Conservation (phyloP, 2,888 invertebrate species). For the Limenitis camilla region DNA sequence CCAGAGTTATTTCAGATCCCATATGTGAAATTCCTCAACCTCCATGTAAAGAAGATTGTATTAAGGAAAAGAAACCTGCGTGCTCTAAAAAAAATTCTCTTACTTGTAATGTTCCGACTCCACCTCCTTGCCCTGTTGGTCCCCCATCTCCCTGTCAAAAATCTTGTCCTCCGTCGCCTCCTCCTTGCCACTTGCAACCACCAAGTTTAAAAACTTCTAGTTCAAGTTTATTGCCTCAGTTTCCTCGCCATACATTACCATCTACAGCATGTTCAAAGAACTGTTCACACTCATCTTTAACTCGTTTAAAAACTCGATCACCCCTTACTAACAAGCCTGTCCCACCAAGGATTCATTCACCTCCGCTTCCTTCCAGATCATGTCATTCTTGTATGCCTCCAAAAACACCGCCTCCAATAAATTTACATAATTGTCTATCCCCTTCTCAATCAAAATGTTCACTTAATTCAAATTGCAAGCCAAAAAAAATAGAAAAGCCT, state of each 20-base stretch:
- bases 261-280: not conserved
- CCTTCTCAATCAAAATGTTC: too few relatives aligned
- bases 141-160: constrained; percentile 12
- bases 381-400: constrained; percentile 3
- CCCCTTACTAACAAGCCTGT: not conserved
- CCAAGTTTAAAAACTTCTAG: not conserved
- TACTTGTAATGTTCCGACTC: constrained; percentile 13
- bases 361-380: not conserved
- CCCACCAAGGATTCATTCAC: constrained; percentile 7
- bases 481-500: constrained; percentile 11
- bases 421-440: constrained; percentile 1
- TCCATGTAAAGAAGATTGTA: constrained; percentile 30
- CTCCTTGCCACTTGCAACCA: constrained; percentile 5
- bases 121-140: constrained; percentile 15
- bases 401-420: constrained; percentile 1
- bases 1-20: constrained; percentile 25
- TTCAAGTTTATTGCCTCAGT: not conserved
- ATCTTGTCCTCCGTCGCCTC: constrained; percentile 11
- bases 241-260: not conserved
- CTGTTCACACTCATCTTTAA: not conserved
- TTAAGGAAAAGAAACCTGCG: constrained; percentile 25
- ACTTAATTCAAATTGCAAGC: not conserved
- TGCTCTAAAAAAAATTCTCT: constrained; percentile 26
- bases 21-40: constrained; percentile 29
- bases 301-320: not conserved